phyloP scores from a whole-genome alignment of 2,888 invertebrate species.

The Lasioglossum malachurum region DNA sequence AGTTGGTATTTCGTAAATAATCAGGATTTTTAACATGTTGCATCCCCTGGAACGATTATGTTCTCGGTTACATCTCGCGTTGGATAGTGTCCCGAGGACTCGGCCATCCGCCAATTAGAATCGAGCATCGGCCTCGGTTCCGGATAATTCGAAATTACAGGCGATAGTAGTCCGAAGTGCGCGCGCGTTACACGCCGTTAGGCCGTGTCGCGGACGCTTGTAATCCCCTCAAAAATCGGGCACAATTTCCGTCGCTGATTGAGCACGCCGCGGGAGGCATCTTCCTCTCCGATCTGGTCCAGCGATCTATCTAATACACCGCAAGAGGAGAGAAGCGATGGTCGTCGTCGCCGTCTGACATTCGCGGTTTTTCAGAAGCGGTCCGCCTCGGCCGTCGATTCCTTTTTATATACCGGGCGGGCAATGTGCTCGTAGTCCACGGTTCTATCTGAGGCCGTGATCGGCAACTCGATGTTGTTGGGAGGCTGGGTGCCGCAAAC shows the following conservation, averaged over 20 bases:
- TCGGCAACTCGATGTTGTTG: slow-evolving; percentile 76
- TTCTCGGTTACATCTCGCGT: not conserved
- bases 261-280: slow-evolving; percentile 56
- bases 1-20: too few relatives aligned
- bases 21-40: too few relatives aligned
- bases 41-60: not conserved
- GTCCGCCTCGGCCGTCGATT: slow-evolving; percentile 57
- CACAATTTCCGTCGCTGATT: slow-evolving; percentile 57
- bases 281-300: slow-evolving; percentile 52
- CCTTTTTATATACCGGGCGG: slow-evolving; percentile 70
- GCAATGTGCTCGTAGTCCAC: slow-evolving; percentile 52
- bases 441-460: slow-evolving; percentile 76
- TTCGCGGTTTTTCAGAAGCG: slow-evolving; percentile 64
- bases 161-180: not conserved
- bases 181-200: not conserved
- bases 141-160: slow-evolving; percentile 18
- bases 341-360: slow-evolving; percentile 51
- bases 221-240: slow-evolving; percentile 61
- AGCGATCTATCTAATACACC: slow-evolving; percentile 70
- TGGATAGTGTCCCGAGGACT: not conserved
- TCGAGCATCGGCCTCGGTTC: not conserved
- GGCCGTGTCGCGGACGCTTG: slow-evolving; percentile 7
- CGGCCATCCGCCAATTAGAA: not conserved
- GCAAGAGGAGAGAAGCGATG: slow-evolving; percentile 9
- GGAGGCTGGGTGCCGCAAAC: slow-evolving; percentile 61